Evolutionary conservation across 1,140 invertebrate species (phyloP), one percentile per base, ranked within the genome.

Genomic region (Drosophila bocqueti): DNA sequence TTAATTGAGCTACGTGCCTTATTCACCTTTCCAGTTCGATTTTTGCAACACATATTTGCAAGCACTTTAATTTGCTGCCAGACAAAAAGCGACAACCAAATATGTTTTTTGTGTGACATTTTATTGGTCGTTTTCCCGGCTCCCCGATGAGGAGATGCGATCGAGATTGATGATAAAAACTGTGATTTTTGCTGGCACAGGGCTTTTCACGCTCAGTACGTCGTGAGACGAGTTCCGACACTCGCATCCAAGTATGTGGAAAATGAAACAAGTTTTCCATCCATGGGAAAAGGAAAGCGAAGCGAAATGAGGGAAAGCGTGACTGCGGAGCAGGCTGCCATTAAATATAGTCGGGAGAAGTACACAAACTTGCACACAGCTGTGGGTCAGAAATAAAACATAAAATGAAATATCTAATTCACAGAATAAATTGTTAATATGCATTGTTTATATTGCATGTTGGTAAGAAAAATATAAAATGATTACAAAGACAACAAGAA

Each of bases 151-250:
- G 24, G 52, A 38, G 52, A 43, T 38, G 34, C 26, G n/a, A 16
- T 54, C 4, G 54, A 66, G 64, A 68, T 55, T 75, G 72, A 75
- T 76, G 73, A 58, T 68, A 43, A 50, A 40, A 47, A 62, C 45
- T 61, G 15, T n/a, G 42, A 34, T 67, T 40, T 55, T 24, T 55
- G 45, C 24, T 16, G 46, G 38, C 65, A 60, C 71, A 76, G 47
- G 65, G 63, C 36, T 76, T 83, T 83, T 86, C 83, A 86, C 79
- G 83, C 83, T 86, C 78, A 63, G 60, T 76, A 63, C 75, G 75
- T 79, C 76, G 67, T 86, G 83, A 87, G 87, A 86, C 83, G 79
- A 87, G 83, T 87, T 80, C 69, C 81, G 63, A 52, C 50, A 62
- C 63, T 54, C n/a, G 49, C 69, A 75, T 21, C 0, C 29, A 84